Percentiles rank a stretch among this genome's conserved stretches.
Evolutionary conservation across 2,797 vertebrate genomes (phyloP).

Genomic region (Spinus olivaceus): DNA sequence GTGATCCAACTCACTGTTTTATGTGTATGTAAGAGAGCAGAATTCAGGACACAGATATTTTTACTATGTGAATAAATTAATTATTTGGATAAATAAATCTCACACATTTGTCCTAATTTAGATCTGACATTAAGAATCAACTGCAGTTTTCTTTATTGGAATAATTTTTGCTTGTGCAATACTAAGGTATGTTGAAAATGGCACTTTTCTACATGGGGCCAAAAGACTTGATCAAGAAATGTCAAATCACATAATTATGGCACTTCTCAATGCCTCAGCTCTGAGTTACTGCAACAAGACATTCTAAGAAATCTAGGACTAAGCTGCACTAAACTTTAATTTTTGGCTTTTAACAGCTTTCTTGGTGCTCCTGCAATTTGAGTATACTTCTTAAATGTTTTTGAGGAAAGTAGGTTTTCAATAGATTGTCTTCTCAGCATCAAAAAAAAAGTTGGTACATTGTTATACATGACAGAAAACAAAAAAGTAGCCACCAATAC

Average conservation of each 20-base stretch:
- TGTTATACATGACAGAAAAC: not conserved
- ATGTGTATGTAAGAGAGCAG: not conserved
- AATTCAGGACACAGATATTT: not conserved
- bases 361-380: not conserved
- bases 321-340: not conserved
- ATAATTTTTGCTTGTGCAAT: not conserved
- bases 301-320: not conserved
- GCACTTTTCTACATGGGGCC: not conserved
- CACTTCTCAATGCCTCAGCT: not conserved
- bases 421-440: not conserved
- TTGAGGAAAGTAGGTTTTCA: not conserved
- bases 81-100: not conserved
- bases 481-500: not conserved
- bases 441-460: not conserved
- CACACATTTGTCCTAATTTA: not conserved
- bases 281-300: not conserved
- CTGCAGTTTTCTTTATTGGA: not conserved
- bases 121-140: not conserved
- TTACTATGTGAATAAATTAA: not conserved
- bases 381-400: not conserved
- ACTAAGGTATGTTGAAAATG: not conserved
- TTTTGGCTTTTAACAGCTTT: not conserved
- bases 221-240: not conserved
- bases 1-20: not conserved
- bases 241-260: not conserved